A percentile compares a stretch with the other conserved stretches of the same genome.
phyloP scores from a whole-genome alignment of 1,140 invertebrate genomes.

The Eciton burchellii region DNA sequence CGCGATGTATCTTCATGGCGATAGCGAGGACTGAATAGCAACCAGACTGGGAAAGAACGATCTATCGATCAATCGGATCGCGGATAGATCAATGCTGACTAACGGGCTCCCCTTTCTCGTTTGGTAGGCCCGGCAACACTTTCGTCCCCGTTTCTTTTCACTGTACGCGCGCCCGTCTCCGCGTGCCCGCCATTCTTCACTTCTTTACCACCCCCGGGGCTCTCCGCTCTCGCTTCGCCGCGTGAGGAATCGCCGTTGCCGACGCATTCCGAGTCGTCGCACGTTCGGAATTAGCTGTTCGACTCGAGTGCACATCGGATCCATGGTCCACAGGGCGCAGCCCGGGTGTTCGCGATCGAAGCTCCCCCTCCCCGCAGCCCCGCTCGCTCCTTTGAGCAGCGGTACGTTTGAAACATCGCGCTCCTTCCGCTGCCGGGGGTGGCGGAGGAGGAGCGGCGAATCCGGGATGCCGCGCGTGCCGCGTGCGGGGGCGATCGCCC shows the following conservation, averaged over 20 bases:
- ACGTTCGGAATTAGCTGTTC: slow-evolving; percentile 84
- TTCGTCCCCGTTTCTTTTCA: background rate
- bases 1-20: slow-evolving; percentile 51
- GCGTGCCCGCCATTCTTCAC: slow-evolving; percentile 49
- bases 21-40: slow-evolving; percentile 44
- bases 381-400: slow-evolving; percentile 26
- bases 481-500: slow-evolving; percentile 25
- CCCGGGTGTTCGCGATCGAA: slow-evolving; percentile 64
- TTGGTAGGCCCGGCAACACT: slow-evolving; percentile 21
- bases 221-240: slow-evolving; percentile 38
- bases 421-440: slow-evolving; percentile 38
- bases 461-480: slow-evolving; percentile 49
- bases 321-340: slow-evolving; percentile 76
- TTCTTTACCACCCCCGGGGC: slow-evolving; percentile 33
- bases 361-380: background rate
- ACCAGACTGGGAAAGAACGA: slow-evolving; percentile 30
- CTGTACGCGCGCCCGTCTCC: background rate
- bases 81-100: slow-evolving; percentile 48
- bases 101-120: slow-evolving; percentile 28
- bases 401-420: slow-evolving; percentile 21
- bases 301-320: slow-evolving; percentile 81
- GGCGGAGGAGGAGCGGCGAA: slow-evolving; percentile 53
- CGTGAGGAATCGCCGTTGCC: slow-evolving; percentile 71
- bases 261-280: slow-evolving; percentile 81
- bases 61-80: slow-evolving; percentile 49